These are phyloP conservation scores for Myoxocephalus aenaeus DNA, from an alignment of 2,797 vertebrate genomes.

Conservation along the genomic window DNA sequence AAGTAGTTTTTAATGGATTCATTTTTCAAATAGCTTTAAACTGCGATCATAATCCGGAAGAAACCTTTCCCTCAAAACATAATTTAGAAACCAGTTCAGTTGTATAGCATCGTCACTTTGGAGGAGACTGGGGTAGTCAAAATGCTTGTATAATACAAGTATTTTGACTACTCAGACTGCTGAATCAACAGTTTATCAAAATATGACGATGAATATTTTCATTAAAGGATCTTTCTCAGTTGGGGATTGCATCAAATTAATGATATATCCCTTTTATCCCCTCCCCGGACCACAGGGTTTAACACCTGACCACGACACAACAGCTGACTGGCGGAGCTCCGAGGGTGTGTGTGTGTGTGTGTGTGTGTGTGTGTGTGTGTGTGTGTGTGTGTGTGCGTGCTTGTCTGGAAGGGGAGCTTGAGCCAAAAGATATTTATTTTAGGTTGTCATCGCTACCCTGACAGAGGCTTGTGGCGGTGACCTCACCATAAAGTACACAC, in stretches of 20 bases:
- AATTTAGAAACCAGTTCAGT: no score
- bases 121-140: no score
- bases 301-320: constrained; percentile 53
- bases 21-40: no score
- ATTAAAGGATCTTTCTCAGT: constrained; percentile 63
- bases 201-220: constrained; percentile 77
- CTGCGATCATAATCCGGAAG: no score
- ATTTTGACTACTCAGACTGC: constrained; percentile 46
- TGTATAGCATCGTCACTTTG: no score
- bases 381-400: constrained; percentile 14
- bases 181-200: constrained; percentile 87
- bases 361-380: constrained; percentile 22
- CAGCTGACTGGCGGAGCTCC: constrained; percentile 65
- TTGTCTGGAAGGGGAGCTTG: neutral
- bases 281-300: constrained; percentile 62
- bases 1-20: no score
- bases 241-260: constrained; percentile 67
- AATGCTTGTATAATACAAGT: no score
- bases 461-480: constrained; percentile 39
- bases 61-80: no score
- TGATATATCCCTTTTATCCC: constrained; percentile 68
- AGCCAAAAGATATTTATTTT: constrained; percentile 64
- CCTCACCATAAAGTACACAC: constrained; percentile 25
- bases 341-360: constrained; percentile 21
- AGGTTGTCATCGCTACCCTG: constrained; percentile 60